A percentile compares a stretch with the other conserved stretches of the same genome.
Evolutionary conservation across 2,113 vertebrate genomes (phyloP).

Genomic region (Mus spicilegus): DNA sequence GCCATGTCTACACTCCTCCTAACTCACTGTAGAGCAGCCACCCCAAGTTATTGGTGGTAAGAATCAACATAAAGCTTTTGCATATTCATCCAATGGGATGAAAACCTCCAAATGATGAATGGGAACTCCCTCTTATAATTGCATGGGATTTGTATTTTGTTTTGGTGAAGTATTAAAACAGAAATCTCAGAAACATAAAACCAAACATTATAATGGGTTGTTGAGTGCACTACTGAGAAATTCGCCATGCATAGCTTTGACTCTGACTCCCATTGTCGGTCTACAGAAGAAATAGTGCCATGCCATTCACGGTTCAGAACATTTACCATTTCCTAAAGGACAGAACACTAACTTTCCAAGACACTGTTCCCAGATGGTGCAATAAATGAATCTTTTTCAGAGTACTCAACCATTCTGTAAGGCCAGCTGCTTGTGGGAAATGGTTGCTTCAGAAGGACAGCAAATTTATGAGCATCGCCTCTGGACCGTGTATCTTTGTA

Average conservation of each 20-base stretch:
- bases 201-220: neutral
- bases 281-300: neutral
- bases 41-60: neutral
- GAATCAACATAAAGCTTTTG: neutral
- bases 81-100: neutral
- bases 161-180: conserved; percentile 27
- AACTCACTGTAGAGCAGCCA: neutral
- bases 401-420: conserved; percentile 41
- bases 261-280: neutral
- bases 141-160: neutral
- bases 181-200: neutral
- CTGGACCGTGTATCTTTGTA: neutral
- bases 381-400: conserved; percentile 47
- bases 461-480: neutral
- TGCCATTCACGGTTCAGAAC: conserved; percentile 7
- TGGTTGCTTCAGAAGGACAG: conserved; percentile 10
- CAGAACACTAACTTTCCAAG: neutral
- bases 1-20: neutral
- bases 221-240: neutral
- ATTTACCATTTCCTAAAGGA: neutral
- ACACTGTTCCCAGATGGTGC: conserved; percentile 4
- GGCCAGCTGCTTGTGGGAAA: conserved; percentile 52
- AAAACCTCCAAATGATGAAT: neutral
- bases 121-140: neutral
- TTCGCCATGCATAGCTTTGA: neutral